These are phyloP conservation scores for Cydia strobilella DNA, from an alignment of 1,140 invertebrate species.

Conservation along the genomic window DNA sequence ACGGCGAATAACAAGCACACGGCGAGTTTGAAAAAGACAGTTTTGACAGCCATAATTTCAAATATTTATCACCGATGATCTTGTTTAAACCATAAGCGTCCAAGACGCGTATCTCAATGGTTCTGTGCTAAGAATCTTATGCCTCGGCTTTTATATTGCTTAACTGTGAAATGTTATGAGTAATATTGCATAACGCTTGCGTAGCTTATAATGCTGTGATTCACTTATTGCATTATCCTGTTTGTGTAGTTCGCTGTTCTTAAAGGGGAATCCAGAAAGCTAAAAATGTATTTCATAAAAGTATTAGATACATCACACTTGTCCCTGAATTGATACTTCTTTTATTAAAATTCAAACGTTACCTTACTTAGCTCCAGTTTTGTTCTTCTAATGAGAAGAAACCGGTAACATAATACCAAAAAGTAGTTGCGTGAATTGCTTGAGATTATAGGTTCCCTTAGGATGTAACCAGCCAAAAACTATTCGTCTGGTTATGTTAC, in stretches of 20 bases:
- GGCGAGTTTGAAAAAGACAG: constrained; percentile 15
- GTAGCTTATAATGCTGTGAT: background rate
- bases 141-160: background rate
- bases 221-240: constrained; percentile 8
- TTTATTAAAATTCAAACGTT: too few relatives aligned
- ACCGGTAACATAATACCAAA: too few relatives aligned
- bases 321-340: too few relatives aligned
- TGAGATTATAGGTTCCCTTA: too few relatives aligned
- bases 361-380: too few relatives aligned
- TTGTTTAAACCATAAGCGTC: constrained; percentile 16
- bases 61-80: constrained; percentile 13
- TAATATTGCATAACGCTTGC: constrained; percentile 10
- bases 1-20: background rate
- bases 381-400: too few relatives aligned
- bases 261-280: background rate
- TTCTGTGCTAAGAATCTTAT: background rate
- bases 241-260: background rate
- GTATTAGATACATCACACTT: background rate
- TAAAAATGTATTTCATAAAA: too few relatives aligned
- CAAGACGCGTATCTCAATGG: constrained; percentile 27
- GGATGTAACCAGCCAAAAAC: too few relatives aligned
- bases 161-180: background rate
- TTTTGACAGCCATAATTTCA: constrained; percentile 6
- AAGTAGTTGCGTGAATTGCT: too few relatives aligned
- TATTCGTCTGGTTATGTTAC: too few relatives aligned